Base-by-base conservation (phyloP, 2,797 vertebrate species). In the Eulemur albifrons region DNA sequence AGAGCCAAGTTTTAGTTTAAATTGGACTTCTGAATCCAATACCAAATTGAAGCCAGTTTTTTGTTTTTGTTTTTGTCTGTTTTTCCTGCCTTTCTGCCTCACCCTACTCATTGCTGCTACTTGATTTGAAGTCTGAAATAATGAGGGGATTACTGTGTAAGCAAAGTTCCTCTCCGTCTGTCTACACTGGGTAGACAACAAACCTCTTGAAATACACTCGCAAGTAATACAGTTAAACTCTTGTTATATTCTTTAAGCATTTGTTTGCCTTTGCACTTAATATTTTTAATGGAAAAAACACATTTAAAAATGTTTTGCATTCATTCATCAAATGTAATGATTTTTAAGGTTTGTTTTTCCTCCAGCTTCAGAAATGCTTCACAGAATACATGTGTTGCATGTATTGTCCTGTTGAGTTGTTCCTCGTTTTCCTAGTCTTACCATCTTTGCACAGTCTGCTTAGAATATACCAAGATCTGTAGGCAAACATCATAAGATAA, bases 71-170 rank as follows among this genome's bases (percentile, higher is more conserved):
- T 96, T 95, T 95, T 97, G 93, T 91, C 91, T 77, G 92, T 95
- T 95, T 95, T 87, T 63, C 95, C 85, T 81, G 98, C 67, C 89
- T 97, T 93, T 94, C 48, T 95, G 72, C 90, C 93, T 97, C 87
- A 97, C 69, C 92, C 82, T 93, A 85, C 73, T 98, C 90, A 87
- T 96, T 96, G 80, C 96, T 98, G 81, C 94, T 97, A 69, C 94
- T 97, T 97, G 97, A 97, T 97, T 97, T 98, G 94, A 97, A 94
- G 96, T 97, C 95, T 98, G 96, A 98, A 98, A 97, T 98, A 98
- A 98, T 94, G 97, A 98, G 96, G 20, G 94, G 95, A 88, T 95
- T 94, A 94, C 96, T 96, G 88, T 88, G 23, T 97, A 97, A 98
- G 97, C 97, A 98, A 97, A 98, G 96, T 97, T 97, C 92, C 87